A percentile compares a stretch with the other conserved stretches of the same genome.
Conservation (phyloP, 2,888 invertebrate genomes). For the Spisula subtruncata region DNA sequence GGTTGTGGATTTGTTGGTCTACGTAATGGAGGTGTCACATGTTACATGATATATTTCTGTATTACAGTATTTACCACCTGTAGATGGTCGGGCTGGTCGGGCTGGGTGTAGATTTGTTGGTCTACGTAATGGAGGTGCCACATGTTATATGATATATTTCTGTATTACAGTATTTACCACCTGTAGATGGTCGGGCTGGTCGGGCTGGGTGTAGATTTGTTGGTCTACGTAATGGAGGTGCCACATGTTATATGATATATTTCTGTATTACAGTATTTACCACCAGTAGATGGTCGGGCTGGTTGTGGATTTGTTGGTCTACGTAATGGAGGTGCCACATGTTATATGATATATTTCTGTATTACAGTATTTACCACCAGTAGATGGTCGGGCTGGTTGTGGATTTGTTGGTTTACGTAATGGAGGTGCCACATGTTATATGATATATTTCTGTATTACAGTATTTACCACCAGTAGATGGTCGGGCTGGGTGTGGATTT, state of each 20-base stretch:
- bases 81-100: conserved; percentile 84
- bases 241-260: conserved; percentile 89
- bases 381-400: conserved; percentile 85
- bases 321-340: conserved; percentile 89
- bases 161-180: conserved; percentile 84
- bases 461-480: conserved; percentile 87
- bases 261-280: conserved; percentile 82
- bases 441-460: conserved; percentile 84
- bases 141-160: conserved; percentile 89
- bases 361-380: conserved; percentile 86
- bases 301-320: conserved; percentile 88
- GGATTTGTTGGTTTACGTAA: conserved; percentile 89
- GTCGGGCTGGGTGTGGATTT: conserved; percentile 87
- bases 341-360: conserved; percentile 88
- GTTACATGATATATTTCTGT: conserved; percentile 88
- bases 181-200: conserved; percentile 85
- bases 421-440: conserved; percentile 90
- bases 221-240: conserved; percentile 89
- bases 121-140: conserved; percentile 89
- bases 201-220: conserved; percentile 89
- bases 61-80: conserved; percentile 86
- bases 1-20: conserved; percentile 88
- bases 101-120: conserved; percentile 89
- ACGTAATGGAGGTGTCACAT: conserved; percentile 89
- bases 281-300: conserved; percentile 86